Evolutionary conservation across 2,888 invertebrate species (phyloP).

Genomic region (Nebria salina): DNA sequence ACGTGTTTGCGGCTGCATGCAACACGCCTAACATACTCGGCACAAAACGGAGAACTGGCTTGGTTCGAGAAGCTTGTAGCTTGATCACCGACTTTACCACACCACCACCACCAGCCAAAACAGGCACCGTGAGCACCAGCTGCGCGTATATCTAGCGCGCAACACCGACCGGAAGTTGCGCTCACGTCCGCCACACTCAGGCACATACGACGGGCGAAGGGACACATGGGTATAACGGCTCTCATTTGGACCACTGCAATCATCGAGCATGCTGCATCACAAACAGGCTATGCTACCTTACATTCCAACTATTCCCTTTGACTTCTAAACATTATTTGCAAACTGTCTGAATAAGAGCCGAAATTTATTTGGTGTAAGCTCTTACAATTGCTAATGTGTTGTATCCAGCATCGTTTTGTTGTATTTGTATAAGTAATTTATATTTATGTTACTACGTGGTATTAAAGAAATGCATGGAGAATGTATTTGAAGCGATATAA

Average conservation of each 20-base stretch:
- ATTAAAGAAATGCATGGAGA: too few relatives aligned
- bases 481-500: not conserved
- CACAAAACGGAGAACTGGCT: constrained; percentile 4
- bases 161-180: constrained; percentile 9
- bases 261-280: too few relatives aligned
- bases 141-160: not conserved
- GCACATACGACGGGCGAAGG: not conserved
- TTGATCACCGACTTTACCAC: not conserved
- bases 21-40: not conserved
- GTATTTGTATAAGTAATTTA: not conserved
- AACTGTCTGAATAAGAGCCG: too few relatives aligned
- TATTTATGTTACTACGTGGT: too few relatives aligned
- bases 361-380: too few relatives aligned
- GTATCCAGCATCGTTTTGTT: too few relatives aligned
- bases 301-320: too few relatives aligned
- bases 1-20: not conserved
- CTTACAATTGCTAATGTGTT: too few relatives aligned
- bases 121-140: constrained; percentile 22
- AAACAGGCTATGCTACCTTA: too few relatives aligned
- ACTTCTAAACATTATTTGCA: too few relatives aligned
- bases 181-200: constrained; percentile 12
- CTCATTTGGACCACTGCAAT: not conserved
- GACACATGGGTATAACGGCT: not conserved
- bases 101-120: not conserved
- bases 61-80: constrained; percentile 4